Conservation (phyloP, 2,797 vertebrate genomes). For the Scomberomorus guttatus region DNA sequence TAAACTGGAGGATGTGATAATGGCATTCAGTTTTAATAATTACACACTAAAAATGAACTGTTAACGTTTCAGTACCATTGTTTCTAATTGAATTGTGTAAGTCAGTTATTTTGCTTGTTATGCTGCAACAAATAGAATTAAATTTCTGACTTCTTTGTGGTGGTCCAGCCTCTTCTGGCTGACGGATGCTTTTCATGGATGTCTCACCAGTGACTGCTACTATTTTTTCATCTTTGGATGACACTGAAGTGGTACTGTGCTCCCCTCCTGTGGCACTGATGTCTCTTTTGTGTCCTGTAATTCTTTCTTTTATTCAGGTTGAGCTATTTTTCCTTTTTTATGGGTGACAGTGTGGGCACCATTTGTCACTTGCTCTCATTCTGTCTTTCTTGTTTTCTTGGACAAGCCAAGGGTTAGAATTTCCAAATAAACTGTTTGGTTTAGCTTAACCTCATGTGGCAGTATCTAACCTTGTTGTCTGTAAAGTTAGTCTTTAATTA, state of each 20-base stretch:
- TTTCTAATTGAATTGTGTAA: too few relatives aligned
- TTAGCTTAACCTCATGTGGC: not conserved
- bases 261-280: constrained; percentile 36
- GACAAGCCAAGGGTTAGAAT: constrained; percentile 12
- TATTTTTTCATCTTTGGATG: constrained; percentile 49
- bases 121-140: not conserved
- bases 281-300: constrained; percentile 48
- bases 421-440: constrained; percentile 8
- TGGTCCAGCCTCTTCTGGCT: constrained; percentile 7
- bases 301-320: constrained; percentile 29
- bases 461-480: not conserved
- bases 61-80: not conserved
- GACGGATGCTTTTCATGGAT: constrained; percentile 28
- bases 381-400: constrained; percentile 19
- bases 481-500: constrained; percentile 4
- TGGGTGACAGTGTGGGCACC: constrained; percentile 20
- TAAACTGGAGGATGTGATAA: constrained; percentile 15
- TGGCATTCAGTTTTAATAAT: constrained; percentile 20
- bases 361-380: constrained; percentile 29
- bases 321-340: constrained; percentile 34
- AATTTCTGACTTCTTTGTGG: not conserved
- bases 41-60: not conserved
- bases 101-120: not conserved
- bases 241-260: constrained; percentile 36
- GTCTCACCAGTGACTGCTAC: constrained; percentile 29